Conservation (phyloP, 2,797 vertebrate species). For the Paedocypris micromegethes region DNA sequence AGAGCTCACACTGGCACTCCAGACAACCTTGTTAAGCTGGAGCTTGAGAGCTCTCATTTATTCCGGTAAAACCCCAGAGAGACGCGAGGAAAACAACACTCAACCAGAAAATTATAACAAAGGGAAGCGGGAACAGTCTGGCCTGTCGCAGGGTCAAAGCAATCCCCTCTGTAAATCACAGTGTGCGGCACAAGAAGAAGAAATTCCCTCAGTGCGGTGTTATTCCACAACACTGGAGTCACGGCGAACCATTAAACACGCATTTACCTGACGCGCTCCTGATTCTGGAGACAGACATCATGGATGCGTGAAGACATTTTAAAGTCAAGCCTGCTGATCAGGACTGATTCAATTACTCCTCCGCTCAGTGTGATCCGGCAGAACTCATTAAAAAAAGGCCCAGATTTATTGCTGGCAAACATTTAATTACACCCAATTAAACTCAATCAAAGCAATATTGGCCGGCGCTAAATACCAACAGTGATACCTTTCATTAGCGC, state of each 20-base stretch:
- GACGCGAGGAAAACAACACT: slow-evolving; percentile 25
- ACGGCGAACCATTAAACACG: too few species aligned
- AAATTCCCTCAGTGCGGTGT: not conserved
- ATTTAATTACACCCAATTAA: too few species aligned
- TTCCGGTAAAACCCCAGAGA: slow-evolving; percentile 31
- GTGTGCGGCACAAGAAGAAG: slow-evolving; percentile 2
- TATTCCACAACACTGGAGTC: too few species aligned
- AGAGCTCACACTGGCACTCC: slow-evolving; percentile 18
- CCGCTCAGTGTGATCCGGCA: too few species aligned
- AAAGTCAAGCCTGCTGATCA: slow-evolving; percentile 31
- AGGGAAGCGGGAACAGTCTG: slow-evolving; percentile 33
- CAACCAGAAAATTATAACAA: slow-evolving; percentile 39
- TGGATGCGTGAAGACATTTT: slow-evolving; percentile 19
- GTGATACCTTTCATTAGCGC: too few species aligned
- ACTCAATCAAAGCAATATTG: too few species aligned
- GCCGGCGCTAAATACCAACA: too few species aligned
- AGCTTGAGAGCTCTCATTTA: slow-evolving; percentile 32
- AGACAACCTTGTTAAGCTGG: slow-evolving; percentile 32
- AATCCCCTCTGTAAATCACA: slow-evolving; percentile 7
- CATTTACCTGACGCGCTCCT: not conserved
- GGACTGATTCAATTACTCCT: too few species aligned
- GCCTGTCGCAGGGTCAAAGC: slow-evolving; percentile 32
- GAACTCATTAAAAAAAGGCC: too few species aligned
- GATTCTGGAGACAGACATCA: slow-evolving; percentile 16
- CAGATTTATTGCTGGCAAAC: too few species aligned